Conservation (phyloP, 2,113 vertebrate genomes). For the Nibea coibor region DNA sequence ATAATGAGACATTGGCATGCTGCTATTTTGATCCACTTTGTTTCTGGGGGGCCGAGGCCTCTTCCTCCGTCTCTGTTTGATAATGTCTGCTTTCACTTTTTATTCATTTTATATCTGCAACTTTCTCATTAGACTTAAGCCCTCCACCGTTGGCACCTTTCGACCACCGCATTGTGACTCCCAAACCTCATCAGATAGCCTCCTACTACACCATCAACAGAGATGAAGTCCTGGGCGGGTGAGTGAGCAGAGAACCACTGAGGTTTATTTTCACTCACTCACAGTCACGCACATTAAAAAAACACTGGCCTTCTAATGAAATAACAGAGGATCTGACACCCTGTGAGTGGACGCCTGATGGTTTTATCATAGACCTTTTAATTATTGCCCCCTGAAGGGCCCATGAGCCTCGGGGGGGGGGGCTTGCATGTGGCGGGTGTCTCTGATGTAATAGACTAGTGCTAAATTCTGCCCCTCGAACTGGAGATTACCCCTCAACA, state of each 20-base stretch:
- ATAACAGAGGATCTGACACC: slow-evolving; percentile 46
- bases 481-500: slow-evolving; percentile 66
- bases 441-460: slow-evolving; percentile 59
- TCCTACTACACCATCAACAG: slow-evolving; percentile 90
- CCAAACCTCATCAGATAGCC: slow-evolving; percentile 88
- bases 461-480: slow-evolving; percentile 63
- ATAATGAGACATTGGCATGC: slow-evolving; percentile 57
- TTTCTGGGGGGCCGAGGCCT: slow-evolving; percentile 44
- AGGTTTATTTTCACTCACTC: slow-evolving; percentile 34
- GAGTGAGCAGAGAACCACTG: slow-evolving; percentile 67
- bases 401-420: slow-evolving; percentile 15
- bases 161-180: slow-evolving; percentile 91
- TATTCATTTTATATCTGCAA: background rate
- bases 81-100: background rate
- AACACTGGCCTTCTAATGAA: slow-evolving; percentile 28
- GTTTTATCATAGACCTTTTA: slow-evolving; percentile 46
- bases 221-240: slow-evolving; percentile 94
- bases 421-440: slow-evolving; percentile 36
- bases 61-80: background rate
- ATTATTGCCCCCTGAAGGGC: slow-evolving; percentile 48
- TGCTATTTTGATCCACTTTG: slow-evolving; percentile 70
- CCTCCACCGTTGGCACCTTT: slow-evolving; percentile 91
- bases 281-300: background rate
- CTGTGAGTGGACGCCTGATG: slow-evolving; percentile 2
- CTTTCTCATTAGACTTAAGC: slow-evolving; percentile 78